Evolutionary conservation across 2,888 invertebrate genomes (phyloP).

Genomic region (Eustalomyia histrio): DNA sequence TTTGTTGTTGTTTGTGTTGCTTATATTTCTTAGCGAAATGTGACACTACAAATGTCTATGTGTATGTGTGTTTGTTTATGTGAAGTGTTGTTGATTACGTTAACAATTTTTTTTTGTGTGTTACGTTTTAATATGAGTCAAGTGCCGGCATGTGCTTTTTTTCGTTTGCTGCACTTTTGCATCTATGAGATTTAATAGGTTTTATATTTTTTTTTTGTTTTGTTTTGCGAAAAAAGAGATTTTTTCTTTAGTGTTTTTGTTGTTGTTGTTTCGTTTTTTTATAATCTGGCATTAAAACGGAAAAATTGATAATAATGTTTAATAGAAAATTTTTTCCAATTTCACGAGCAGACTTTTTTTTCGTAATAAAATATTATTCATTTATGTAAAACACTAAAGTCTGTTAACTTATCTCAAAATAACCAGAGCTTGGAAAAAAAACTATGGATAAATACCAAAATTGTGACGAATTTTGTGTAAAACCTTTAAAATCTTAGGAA

Average conservation of each 20-base stretch:
- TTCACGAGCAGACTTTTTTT: not conserved
- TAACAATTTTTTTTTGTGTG: constrained; percentile 54
- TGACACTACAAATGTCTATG: constrained; percentile 59
- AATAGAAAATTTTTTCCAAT: constrained; percentile 8
- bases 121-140: constrained; percentile 65
- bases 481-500: too few relatives aligned
- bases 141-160: constrained; percentile 65
- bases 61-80: constrained; percentile 18
- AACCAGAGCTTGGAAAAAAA: too few relatives aligned
- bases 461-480: too few relatives aligned
- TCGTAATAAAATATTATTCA: not conserved
- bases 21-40: constrained; percentile 55
- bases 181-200: constrained; percentile 53
- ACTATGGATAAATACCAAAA: too few relatives aligned
- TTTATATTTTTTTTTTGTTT: too few relatives aligned
- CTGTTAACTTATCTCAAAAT: too few relatives aligned
- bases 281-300: constrained; percentile 44
- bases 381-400: too few relatives aligned
- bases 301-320: constrained; percentile 55
- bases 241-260: constrained; percentile 35
- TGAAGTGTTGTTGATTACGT: constrained; percentile 56
- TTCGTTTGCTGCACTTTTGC: constrained; percentile 59
- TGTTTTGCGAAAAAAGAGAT: not conserved
- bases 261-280: constrained; percentile 22
- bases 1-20: not conserved